Conservation (phyloP, 2,797 vertebrate genomes). For the Acanthornis magna region DNA sequence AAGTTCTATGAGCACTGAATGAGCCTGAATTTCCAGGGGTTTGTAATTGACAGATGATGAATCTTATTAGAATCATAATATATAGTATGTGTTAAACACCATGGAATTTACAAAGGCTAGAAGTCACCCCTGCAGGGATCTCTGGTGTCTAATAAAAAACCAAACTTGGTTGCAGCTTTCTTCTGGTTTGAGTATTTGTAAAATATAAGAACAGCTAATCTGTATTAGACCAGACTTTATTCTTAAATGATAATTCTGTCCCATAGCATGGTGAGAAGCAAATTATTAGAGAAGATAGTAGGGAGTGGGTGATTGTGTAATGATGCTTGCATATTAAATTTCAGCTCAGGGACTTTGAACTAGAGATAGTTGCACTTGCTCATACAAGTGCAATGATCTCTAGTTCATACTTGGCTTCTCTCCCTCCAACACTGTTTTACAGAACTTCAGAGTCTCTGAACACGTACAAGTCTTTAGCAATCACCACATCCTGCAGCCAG, state of each 20-base stretch:
- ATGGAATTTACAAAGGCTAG: background rate
- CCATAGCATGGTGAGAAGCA: background rate
- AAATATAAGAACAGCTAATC: background rate
- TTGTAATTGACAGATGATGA: background rate
- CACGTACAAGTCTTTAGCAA: accelerated
- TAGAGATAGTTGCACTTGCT: background rate
- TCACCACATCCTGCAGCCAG: background rate
- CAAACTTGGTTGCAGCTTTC: background rate
- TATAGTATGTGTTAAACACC: background rate
- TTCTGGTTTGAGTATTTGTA: background rate
- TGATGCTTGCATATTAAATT: background rate
- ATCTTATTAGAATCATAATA: background rate
- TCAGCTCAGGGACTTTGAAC: background rate
- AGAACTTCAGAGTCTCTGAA: background rate
- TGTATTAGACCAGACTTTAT: background rate
- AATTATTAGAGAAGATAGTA: background rate
- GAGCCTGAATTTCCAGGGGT: background rate
- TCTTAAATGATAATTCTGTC: background rate
- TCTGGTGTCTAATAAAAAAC: background rate
- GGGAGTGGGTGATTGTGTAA: background rate
- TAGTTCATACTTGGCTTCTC: background rate
- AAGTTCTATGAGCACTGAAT: background rate
- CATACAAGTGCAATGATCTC: background rate
- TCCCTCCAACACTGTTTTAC: background rate
- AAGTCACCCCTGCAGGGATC: background rate